Evolutionary conservation across 2,888 invertebrate genomes (phyloP).

Genomic region (Drosophila mayaguana): DNA sequence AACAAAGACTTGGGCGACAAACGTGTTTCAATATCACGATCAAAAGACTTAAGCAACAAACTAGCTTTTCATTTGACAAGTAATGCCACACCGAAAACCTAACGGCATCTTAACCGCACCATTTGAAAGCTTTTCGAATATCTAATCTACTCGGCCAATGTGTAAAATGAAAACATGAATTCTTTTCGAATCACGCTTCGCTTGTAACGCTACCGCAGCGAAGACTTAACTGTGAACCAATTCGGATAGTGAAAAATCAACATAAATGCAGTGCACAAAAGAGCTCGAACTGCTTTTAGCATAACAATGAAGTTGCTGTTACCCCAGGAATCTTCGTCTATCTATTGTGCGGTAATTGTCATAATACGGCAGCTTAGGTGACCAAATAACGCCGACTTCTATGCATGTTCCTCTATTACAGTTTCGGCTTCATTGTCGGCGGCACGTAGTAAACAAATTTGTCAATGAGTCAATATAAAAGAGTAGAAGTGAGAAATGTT

Average conservation of each 20-base stretch:
- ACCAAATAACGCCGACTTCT: conserved; percentile 35
- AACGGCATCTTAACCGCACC: conserved; percentile 61
- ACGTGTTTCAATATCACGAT: conserved; percentile 47
- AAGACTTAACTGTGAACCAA: conserved; percentile 68
- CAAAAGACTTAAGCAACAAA: conserved; percentile 25
- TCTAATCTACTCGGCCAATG: conserved; percentile 62
- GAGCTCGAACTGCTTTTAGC: conserved; percentile 35
- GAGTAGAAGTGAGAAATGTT: conserved; percentile 27
- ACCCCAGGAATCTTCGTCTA: conserved; percentile 15
- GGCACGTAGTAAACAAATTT: conserved; percentile 65
- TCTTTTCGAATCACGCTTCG: conserved; percentile 56
- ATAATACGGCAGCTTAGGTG: conserved; percentile 43
- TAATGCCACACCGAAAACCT: conserved; percentile 43
- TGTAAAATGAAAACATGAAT: conserved; percentile 61
- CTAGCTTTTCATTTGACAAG: conserved; percentile 40
- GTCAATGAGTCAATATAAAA: conserved; percentile 49
- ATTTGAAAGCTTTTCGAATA: conserved; percentile 62
- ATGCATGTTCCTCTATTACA: conserved; percentile 28
- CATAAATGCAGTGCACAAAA: conserved; percentile 42
- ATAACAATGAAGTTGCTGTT: conserved; percentile 65
- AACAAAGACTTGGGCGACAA: conserved; percentile 52
- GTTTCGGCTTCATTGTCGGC: conserved; percentile 12
- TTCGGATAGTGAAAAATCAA: conserved; percentile 55
- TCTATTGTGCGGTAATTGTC: conserved; percentile 59
- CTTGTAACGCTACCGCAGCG: conserved; percentile 49